These are phyloP conservation scores for Phoeniculus purpureus DNA, from an alignment of 2,797 vertebrate species.

Conservation along the genomic window DNA sequence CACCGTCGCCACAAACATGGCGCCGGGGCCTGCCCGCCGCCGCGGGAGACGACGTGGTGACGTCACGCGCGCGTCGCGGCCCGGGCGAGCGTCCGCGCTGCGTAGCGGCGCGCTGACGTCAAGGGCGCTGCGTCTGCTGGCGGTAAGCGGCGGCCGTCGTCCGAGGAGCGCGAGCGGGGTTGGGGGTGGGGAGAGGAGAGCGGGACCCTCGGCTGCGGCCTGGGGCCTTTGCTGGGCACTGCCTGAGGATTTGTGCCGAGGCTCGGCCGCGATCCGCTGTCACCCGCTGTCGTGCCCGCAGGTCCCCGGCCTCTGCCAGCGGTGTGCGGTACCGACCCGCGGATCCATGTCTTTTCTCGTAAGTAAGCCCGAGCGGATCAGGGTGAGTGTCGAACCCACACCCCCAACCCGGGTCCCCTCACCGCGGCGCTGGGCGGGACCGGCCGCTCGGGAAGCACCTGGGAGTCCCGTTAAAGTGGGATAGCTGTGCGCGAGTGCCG, in stretches of 20 bases:
- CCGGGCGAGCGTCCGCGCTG: neutral
- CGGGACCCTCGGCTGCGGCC: no score
- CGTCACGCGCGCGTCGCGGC: neutral
- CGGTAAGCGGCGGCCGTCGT: neutral
- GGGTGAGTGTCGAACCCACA: constrained; percentile 79
- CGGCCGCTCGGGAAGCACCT: neutral
- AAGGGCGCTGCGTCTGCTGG: neutral
- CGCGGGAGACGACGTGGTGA: accelerated
- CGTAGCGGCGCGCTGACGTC: neutral
- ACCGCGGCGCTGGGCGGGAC: neutral
- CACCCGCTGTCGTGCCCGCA: neutral
- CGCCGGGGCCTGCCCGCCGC: neutral
- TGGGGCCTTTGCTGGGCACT: no score
- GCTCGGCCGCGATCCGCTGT: neutral
- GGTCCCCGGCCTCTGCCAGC: neutral
- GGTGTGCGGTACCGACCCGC: constrained; percentile 25
- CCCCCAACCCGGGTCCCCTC: constrained; percentile 51
- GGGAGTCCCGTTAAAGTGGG: accelerated
- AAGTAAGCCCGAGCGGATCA: constrained; percentile 83
- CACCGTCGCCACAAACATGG: no score
- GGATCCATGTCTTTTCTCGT: constrained; percentile 86
- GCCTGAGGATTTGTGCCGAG: neutral
- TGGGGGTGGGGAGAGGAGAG: no score
- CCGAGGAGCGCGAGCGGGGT: neutral
- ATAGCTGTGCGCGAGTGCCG: no score